Evolutionary conservation across 2,797 vertebrate species (phyloP).

Genomic region (Clarias fuscus): DNA sequence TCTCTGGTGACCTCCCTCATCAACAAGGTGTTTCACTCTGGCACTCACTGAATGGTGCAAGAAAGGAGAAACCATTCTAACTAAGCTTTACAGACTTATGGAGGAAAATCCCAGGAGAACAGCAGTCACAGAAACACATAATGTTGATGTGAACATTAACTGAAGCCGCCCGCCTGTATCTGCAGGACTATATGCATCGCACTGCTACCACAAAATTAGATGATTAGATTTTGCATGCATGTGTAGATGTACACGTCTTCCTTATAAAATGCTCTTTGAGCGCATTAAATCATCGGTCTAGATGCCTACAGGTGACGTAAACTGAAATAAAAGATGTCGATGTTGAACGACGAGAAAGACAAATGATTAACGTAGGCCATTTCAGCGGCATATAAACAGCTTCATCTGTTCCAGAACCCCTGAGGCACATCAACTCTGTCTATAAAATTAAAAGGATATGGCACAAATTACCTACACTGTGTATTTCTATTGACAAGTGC

Average conservation of each 20-base stretch:
- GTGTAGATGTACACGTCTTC: not conserved
- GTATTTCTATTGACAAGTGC: conserved; percentile 64
- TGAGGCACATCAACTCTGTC: conserved; percentile 29
- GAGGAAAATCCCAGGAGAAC: too few species aligned
- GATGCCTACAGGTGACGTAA: not conserved
- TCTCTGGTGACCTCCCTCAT: too few species aligned
- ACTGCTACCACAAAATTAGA: too few species aligned
- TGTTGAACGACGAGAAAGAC: conserved; percentile 10
- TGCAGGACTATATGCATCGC: too few species aligned
- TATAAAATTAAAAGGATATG: conserved; percentile 58
- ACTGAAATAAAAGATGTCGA: not conserved
- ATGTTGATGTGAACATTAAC: too few species aligned
- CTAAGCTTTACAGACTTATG: too few species aligned
- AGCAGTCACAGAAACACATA: too few species aligned
- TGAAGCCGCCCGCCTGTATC: too few species aligned
- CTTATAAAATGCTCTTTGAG: not conserved
- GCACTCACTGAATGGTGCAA: too few species aligned
- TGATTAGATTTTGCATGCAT: too few species aligned
- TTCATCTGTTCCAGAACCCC: conserved; percentile 43
- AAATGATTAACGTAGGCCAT: conserved; percentile 7
- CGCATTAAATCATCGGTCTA: not conserved
- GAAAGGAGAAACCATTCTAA: too few species aligned
- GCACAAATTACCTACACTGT: conserved; percentile 56
- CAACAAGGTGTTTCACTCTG: too few species aligned
- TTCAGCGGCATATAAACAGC: conserved; percentile 37